These are phyloP conservation scores for Dasyurus viverrinus DNA, from an alignment of 2,113 vertebrate species.

Conservation along the genomic window DNA sequence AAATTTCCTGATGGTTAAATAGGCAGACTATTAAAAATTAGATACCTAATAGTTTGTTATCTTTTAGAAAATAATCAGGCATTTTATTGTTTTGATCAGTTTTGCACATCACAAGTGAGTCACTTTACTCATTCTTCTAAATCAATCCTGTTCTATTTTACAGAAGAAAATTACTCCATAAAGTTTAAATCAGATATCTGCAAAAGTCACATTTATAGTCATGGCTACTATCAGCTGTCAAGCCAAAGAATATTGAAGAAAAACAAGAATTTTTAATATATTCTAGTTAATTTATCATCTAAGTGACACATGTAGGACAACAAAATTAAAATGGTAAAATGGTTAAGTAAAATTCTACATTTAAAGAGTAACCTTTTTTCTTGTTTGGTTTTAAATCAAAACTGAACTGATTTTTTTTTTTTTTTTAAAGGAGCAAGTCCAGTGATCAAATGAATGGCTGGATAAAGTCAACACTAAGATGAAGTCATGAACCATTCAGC, in stretches of 20 bases:
- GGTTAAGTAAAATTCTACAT: conserved; percentile 81
- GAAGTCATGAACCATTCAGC: conserved; percentile 31
- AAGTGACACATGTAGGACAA: conserved; percentile 86
- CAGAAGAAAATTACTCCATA: conserved; percentile 84
- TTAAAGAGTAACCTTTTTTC: conserved; percentile 77
- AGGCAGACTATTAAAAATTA: conserved; percentile 62
- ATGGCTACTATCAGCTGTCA: conserved; percentile 91
- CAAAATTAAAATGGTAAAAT: conserved; percentile 73
- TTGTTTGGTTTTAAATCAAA: conserved; percentile 69
- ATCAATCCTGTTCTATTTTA: conserved; percentile 74
- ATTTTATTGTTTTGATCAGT: conserved; percentile 71
- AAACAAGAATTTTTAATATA: conserved; percentile 88
- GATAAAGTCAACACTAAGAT: conserved; percentile 49
- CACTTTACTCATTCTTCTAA: conserved; percentile 78
- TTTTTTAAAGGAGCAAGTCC: conserved; percentile 19
- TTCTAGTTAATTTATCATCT: conserved; percentile 89
- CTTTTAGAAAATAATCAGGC: conserved; percentile 69
- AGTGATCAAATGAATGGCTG: conserved; percentile 60
- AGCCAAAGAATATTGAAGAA: conserved; percentile 86
- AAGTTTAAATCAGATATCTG: conserved; percentile 89
- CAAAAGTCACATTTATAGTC: conserved; percentile 86
- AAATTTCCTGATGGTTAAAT: conserved; percentile 68
- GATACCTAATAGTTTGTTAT: conserved; percentile 44
- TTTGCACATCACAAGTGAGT: conserved; percentile 72
- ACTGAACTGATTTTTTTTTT: conserved; percentile 38